Evolutionary conservation across 2,797 vertebrate genomes (phyloP).

Genomic region (Danio jaintianensis): DNA sequence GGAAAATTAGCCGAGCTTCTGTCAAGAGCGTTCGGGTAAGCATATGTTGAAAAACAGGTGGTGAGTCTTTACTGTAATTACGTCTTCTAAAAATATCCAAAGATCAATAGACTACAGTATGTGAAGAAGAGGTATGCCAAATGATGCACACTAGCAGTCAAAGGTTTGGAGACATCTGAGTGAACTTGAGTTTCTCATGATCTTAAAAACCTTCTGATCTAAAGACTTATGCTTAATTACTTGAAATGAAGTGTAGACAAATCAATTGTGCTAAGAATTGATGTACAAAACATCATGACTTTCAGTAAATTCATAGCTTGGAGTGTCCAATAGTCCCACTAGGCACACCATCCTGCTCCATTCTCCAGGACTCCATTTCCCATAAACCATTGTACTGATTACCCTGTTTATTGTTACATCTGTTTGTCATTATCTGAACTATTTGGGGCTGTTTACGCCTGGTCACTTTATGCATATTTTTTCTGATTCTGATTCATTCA

Average conservation of each 20-base stretch:
- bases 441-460: too few relatives aligned
- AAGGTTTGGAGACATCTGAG: background rate
- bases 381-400: too few relatives aligned
- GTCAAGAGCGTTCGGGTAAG: conserved; percentile 21
- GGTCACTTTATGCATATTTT: too few relatives aligned
- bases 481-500: too few relatives aligned
- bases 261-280: background rate
- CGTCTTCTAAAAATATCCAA: background rate
- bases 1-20: conserved; percentile 13
- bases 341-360: too few relatives aligned
- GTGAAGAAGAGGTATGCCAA: background rate
- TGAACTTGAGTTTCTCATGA: background rate
- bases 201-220: background rate
- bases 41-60: conserved; percentile 19
- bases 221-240: background rate
- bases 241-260: background rate
- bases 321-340: too few relatives aligned
- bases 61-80: background rate
- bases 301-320: too few relatives aligned
- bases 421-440: too few relatives aligned
- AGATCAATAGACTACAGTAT: background rate
- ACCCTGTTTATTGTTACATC: too few relatives aligned
- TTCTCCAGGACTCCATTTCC: too few relatives aligned
- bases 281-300: background rate
- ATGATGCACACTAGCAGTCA: background rate